These are phyloP conservation scores for Tyto alba DNA, from an alignment of 2,113 vertebrate species.

Conservation along the genomic window DNA sequence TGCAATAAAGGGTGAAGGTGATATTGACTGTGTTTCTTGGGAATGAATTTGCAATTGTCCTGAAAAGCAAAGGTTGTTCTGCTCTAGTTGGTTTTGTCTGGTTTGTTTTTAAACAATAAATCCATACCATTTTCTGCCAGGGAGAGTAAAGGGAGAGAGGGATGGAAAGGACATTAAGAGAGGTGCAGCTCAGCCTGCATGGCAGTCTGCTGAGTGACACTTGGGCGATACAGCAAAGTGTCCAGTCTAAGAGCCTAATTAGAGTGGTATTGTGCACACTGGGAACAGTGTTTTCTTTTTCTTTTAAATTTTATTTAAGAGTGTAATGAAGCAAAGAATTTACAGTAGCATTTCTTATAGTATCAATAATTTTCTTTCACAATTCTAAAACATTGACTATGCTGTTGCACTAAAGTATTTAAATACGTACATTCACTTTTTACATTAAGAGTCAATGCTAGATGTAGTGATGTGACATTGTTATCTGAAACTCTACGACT, in stretches of 20 bases:
- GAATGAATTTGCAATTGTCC: background rate
- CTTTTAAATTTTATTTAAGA: background rate
- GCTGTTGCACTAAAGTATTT: background rate
- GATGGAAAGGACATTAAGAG: background rate
- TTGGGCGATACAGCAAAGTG: background rate
- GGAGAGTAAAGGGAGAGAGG: background rate
- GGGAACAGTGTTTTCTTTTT: background rate
- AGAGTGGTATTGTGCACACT: background rate
- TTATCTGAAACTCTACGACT: background rate
- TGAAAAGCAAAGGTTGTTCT: background rate
- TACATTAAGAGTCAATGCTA: background rate
- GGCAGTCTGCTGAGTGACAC: background rate
- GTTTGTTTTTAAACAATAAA: background rate
- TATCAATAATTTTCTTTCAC: background rate
- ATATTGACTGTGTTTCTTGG: background rate
- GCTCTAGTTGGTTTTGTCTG: background rate
- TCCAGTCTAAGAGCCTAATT: background rate
- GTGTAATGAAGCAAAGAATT: background rate
- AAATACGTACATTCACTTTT: background rate
- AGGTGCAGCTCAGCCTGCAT: background rate
- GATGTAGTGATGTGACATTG: background rate
- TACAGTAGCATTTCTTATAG: background rate
- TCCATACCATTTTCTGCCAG: background rate
- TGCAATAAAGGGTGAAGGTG: background rate
- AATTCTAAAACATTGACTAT: background rate